phyloP scores from a whole-genome alignment of 2,113 vertebrate genomes.

The Corynorhinus townsendii region DNA sequence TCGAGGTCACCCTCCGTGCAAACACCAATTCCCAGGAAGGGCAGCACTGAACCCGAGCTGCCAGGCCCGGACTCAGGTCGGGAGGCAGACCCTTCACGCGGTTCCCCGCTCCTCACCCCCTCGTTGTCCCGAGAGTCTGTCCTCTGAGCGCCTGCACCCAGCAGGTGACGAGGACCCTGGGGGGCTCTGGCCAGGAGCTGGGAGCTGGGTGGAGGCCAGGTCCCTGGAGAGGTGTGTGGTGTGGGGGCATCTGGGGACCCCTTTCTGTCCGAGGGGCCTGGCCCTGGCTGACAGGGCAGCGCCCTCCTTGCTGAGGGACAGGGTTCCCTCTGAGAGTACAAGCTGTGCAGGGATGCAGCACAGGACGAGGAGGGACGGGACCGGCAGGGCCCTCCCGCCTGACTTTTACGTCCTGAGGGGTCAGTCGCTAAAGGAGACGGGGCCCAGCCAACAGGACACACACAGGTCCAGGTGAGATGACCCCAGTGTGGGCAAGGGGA shows the following conservation, averaged over 20 bases:
- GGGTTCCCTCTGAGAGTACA: not conserved
- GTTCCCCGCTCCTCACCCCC: accelerated
- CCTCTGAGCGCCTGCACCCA: not conserved
- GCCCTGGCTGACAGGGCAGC: not conserved
- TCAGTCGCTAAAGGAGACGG: not conserved
- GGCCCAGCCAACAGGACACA: not conserved
- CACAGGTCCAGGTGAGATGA: not conserved
- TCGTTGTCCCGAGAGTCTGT: accelerated
- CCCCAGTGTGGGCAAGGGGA: not conserved
- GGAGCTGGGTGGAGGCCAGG: not conserved
- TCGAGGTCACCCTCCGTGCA: not conserved
- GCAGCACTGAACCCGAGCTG: too few species aligned
- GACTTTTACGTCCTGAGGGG: not conserved
- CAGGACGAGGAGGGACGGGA: not conserved
- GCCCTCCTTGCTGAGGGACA: not conserved
- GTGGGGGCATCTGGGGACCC: not conserved
- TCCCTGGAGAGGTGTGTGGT: not conserved
- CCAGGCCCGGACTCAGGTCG: not conserved
- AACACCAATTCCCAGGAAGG: not conserved
- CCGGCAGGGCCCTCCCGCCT: not conserved
- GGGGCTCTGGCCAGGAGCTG: not conserved
- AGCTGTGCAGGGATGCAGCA: not conserved
- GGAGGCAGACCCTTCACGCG: accelerated
- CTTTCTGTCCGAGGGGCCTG: not conserved
- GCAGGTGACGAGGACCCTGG: not conserved